Evolutionary conservation across 1,140 invertebrate genomes (phyloP).

Genomic region (Aphelenchoides besseyi): DNA sequence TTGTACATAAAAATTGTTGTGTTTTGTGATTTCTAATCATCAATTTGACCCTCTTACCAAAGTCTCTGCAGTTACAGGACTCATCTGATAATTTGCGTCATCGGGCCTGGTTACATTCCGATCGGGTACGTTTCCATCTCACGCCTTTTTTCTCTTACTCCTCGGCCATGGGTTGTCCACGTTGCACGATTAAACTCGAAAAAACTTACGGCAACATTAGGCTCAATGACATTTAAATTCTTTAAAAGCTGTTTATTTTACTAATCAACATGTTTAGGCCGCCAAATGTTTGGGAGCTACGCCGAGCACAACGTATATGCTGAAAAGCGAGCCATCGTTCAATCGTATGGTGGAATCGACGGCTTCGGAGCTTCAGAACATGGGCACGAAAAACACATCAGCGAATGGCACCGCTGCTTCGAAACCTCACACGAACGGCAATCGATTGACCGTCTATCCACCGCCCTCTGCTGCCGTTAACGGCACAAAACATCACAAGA

Average conservation of each 20-base stretch:
- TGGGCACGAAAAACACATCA: constrained; percentile 27
- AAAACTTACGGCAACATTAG: not conserved
- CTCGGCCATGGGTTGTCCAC: not conserved
- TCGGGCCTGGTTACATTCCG: not conserved
- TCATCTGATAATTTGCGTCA: not conserved
- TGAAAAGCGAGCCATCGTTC: constrained; percentile 59
- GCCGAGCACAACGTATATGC: constrained; percentile 57
- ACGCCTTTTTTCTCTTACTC: not conserved
- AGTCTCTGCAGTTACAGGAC: not conserved
- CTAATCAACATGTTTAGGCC: constrained; percentile 41
- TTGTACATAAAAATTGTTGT: not conserved
- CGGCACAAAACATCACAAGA: not conserved
- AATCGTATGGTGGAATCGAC: constrained; percentile 57
- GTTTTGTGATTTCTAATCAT: not conserved
- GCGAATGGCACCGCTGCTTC: constrained; percentile 1
- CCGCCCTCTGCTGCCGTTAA: constrained; percentile 6
- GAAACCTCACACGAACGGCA: constrained; percentile 24
- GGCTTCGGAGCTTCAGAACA: constrained; percentile 49
- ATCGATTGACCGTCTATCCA: constrained; percentile 13
- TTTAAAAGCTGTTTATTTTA: not conserved
- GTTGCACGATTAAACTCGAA: not conserved
- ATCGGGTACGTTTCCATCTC: not conserved
- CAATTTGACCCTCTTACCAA: not conserved
- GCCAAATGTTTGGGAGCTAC: constrained; percentile 59
- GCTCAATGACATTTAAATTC: no score